Conservation (phyloP, 2,888 invertebrate genomes). For the Sarcophaga variegata region DNA sequence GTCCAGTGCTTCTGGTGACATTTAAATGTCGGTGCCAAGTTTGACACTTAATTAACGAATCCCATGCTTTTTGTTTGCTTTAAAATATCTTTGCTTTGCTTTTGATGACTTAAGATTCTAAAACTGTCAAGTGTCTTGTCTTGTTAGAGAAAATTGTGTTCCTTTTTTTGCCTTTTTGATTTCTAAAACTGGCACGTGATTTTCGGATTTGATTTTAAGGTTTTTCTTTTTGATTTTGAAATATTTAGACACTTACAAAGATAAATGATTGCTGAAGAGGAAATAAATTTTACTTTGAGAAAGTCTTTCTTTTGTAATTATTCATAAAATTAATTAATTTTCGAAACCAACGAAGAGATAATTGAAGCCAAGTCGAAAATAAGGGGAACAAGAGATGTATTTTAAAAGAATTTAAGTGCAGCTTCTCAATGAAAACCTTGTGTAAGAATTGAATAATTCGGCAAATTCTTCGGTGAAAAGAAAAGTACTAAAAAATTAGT, state of each 20-base stretch:
- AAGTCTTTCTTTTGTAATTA: constrained; percentile 47
- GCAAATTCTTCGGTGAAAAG: too few relatives aligned
- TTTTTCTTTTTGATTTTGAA: constrained; percentile 11
- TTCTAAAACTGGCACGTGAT: constrained; percentile 60
- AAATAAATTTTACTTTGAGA: constrained; percentile 30
- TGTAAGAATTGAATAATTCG: too few relatives aligned
- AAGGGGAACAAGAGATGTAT: not conserved
- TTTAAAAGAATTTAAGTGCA: not conserved
- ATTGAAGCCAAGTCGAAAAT: constrained; percentile 2
- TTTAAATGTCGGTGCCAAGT: constrained; percentile 69
- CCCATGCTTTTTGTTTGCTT: constrained; percentile 40
- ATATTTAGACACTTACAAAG: constrained; percentile 48
- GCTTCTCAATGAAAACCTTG: too few relatives aligned
- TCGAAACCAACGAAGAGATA: constrained; percentile 12
- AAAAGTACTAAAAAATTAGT: too few relatives aligned
- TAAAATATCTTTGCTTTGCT: constrained; percentile 47
- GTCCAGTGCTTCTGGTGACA: constrained; percentile 42
- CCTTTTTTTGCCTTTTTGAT: constrained; percentile 14
- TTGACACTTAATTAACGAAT: constrained; percentile 78
- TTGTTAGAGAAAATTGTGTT: constrained; percentile 29
- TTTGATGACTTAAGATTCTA: constrained; percentile 26
- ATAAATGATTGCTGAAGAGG: constrained; percentile 59
- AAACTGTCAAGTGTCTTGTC: constrained; percentile 62
- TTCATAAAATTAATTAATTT: constrained; percentile 65
- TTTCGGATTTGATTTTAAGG: constrained; percentile 55